phyloP scores from a whole-genome alignment of 2,888 invertebrate genomes.

The Phanerotoma sp. region DNA sequence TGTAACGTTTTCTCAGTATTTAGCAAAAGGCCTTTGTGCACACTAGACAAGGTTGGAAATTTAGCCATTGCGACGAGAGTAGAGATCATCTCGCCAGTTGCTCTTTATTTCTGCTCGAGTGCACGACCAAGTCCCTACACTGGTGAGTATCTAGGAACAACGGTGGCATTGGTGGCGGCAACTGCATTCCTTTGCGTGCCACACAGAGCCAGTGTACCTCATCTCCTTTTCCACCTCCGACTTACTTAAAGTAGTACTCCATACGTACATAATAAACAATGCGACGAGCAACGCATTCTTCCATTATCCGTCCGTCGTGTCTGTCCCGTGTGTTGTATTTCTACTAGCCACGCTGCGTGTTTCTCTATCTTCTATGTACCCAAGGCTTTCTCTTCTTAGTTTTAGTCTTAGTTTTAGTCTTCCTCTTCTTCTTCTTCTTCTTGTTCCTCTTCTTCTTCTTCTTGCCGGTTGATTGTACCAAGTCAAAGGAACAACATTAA shows the following conservation, averaged over 20 bases:
- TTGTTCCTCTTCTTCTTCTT: too few species aligned
- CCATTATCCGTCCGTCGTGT: slow-evolving; percentile 37
- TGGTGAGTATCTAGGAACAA: neutral
- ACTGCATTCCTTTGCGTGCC: slow-evolving; percentile 39
- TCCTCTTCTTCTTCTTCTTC: too few species aligned
- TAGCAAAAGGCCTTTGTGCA: too few species aligned
- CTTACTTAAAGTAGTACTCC: slow-evolving; percentile 13
- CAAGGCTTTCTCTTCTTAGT: too few species aligned
- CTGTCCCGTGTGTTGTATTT: slow-evolving; percentile 11
- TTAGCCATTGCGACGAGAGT: neutral
- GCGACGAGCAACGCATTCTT: slow-evolving; percentile 35
- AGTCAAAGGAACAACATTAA: slow-evolving; percentile 10
- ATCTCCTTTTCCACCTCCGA: slow-evolving; percentile 22
- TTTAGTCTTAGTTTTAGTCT: too few species aligned
- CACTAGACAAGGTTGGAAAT: neutral
- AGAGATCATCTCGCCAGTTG: slow-evolving; percentile 23
- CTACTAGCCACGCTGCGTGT: slow-evolving; percentile 22
- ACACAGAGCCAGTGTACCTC: slow-evolving; percentile 7
- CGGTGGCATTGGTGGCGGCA: slow-evolving; percentile 27
- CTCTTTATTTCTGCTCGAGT: slow-evolving; percentile 34
- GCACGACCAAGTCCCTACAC: slow-evolving; percentile 29
- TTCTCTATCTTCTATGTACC: neutral
- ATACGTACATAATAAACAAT: slow-evolving; percentile 39
- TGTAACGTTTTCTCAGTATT: too few species aligned
- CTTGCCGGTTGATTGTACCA: slow-evolving; percentile 6